Evolutionary conservation across 2,113 vertebrate species (phyloP), one percentile per base, ranked within the genome.

Genomic region (Oceanodroma tethys): DNA sequence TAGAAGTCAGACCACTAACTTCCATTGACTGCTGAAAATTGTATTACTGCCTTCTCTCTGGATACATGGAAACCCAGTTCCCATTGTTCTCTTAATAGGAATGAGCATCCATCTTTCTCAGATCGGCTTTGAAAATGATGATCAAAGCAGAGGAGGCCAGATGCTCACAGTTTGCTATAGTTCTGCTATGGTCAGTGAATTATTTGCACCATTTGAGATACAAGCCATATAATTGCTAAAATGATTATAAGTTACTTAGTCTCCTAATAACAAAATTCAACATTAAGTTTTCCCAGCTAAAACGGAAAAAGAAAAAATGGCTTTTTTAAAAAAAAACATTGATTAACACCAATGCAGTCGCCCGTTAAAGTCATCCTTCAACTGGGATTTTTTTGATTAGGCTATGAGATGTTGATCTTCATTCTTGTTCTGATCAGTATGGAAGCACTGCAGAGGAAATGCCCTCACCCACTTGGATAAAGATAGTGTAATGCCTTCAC

Each of bases 41-140:
- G 17, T 79, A 65, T 95, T 94, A 60, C 52, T 65, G 76, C 47
- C 65, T 94, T 95, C 73, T 90, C 86, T 95, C 82, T 88, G 65
- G 88, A 34, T 79, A 86, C 74, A 81, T 0, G 6, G 86, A 67
- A 90, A 74, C 18, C 11, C 38, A 13, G 66, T 73, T 83, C 25
- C 63, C 47, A 92, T 96, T 95, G 92, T 94, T 93, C 74, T 79
- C 27, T 92, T 97, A 91, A 95, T 87, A 93, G 48, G 70, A 87
- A 78, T 36, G 59, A 84, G 60, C 80, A 95, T 96, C 68, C 60
- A 17, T 96, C 75, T 92, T 90, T 74, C 86, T 90, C 80, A 81
- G 92, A 67, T 7, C 88, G 83, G 59, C 76, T 96, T 96, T 95
- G 96, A 95, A 96, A 92, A 96, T 60, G 76, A 88, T 95, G 92